A percentile compares a stretch with the other conserved stretches of the same genome.
phyloP scores from a whole-genome alignment of 2,888 invertebrate genomes.

The Trissolcus brochymenae region DNA sequence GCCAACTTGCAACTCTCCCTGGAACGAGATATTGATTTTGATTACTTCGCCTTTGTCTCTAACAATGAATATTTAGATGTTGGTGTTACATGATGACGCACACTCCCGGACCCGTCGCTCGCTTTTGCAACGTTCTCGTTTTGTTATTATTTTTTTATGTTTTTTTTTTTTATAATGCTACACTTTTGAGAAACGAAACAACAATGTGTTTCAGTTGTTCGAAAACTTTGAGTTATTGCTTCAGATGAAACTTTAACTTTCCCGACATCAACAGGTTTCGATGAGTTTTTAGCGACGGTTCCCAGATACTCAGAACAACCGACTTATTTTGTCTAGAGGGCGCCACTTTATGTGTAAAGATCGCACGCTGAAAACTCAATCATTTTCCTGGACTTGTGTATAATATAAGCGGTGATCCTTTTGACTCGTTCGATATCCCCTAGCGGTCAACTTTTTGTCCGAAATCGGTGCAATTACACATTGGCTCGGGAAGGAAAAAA shows the following conservation, averaged over 20 bases:
- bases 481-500: conserved; percentile 25
- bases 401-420: conserved; percentile 21
- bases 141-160: background rate
- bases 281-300: too few relatives aligned
- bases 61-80: conserved; percentile 11
- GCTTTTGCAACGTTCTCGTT: too few relatives aligned
- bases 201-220: too few relatives aligned
- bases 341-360: conserved; percentile 11
- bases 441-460: conserved; percentile 27
- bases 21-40: conserved; percentile 29
- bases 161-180: background rate
- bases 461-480: conserved; percentile 36
- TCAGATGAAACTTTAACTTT: too few relatives aligned
- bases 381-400: background rate
- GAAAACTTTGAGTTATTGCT: too few relatives aligned
- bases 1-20: conserved; percentile 14
- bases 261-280: too few relatives aligned
- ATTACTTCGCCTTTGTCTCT: conserved; percentile 13
- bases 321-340: conserved; percentile 8
- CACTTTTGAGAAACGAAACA: background rate
- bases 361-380: conserved; percentile 15
- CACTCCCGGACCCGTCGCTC: too few relatives aligned
- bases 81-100: background rate
- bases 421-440: conserved; percentile 23
- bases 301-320: too few relatives aligned